Evolutionary conservation across 2,797 vertebrate species (phyloP).

Genomic region (Dicrostonyx torquatus): DNA sequence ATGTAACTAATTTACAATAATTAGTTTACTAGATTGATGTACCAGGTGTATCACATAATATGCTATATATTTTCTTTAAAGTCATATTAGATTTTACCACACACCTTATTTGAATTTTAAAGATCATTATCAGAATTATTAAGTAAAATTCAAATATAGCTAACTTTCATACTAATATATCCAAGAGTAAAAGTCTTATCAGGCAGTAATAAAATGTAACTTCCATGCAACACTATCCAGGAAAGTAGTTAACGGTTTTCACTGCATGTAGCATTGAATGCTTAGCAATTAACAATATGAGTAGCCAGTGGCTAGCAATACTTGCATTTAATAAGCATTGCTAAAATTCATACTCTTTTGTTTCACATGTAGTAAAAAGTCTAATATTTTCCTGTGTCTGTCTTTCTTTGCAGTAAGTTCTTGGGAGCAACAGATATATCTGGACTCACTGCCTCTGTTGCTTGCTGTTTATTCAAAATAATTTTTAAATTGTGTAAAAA

Average conservation of each 20-base stretch:
- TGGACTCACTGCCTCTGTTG: slow-evolving; percentile 24
- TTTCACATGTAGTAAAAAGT: slow-evolving; percentile 12
- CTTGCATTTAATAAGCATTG: background rate
- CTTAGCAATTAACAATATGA: background rate
- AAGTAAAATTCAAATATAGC: background rate
- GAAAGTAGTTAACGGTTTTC: slow-evolving; percentile 6
- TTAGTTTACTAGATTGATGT: background rate
- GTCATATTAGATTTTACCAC: background rate
- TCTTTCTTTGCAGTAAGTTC: background rate
- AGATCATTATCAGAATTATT: slow-evolving; percentile 9
- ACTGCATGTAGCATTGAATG: background rate
- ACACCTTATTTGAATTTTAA: background rate
- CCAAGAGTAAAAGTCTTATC: slow-evolving; percentile 21
- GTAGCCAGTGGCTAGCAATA: background rate
- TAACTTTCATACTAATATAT: slow-evolving; percentile 29
- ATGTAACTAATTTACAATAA: background rate
- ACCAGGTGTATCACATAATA: background rate
- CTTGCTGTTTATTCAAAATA: slow-evolving; percentile 42
- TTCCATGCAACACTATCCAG: background rate
- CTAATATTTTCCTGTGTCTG: background rate
- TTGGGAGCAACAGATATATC: slow-evolving; percentile 49
- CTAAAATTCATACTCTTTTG: background rate
- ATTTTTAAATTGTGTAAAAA: slow-evolving; percentile 55
- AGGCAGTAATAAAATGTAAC: background rate
- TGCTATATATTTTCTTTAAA: background rate